These are phyloP conservation scores for Prinia subflava DNA, from an alignment of 2,113 vertebrate species.

Conservation along the genomic window DNA sequence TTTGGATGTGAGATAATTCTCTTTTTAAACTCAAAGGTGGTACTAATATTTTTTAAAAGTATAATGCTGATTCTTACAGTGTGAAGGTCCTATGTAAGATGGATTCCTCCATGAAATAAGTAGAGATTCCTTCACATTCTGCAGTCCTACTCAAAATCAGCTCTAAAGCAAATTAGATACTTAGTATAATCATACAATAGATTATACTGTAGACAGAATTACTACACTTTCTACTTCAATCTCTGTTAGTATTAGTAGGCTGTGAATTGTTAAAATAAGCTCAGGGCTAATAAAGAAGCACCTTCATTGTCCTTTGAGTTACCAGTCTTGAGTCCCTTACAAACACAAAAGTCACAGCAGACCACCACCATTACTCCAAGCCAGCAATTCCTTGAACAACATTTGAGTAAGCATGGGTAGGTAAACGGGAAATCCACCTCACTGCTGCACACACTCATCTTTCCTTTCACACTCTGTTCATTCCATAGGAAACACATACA, in stretches of 20 bases:
- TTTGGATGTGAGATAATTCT: background rate
- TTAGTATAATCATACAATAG: background rate
- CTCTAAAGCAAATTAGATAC: background rate
- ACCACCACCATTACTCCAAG: background rate
- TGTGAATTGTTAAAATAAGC: background rate
- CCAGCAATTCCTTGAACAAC: background rate
- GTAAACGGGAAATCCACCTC: background rate
- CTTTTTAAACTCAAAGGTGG: background rate
- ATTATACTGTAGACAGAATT: background rate
- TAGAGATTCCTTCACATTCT: background rate
- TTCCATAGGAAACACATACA: background rate
- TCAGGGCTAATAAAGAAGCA: background rate
- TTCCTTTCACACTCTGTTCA: background rate
- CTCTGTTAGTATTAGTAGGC: background rate
- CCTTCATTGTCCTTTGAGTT: background rate
- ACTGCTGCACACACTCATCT: accelerated
- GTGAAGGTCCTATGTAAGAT: background rate
- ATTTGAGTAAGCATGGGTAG: background rate
- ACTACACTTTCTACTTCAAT: background rate
- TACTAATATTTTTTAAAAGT: background rate
- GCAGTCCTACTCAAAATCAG: background rate
- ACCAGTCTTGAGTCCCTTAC: background rate
- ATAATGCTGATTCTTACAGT: background rate
- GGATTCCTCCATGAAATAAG: background rate
- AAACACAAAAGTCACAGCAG: background rate